phyloP scores from a whole-genome alignment of 1,140 invertebrate species.

The Pentalonia nigronervosa region DNA sequence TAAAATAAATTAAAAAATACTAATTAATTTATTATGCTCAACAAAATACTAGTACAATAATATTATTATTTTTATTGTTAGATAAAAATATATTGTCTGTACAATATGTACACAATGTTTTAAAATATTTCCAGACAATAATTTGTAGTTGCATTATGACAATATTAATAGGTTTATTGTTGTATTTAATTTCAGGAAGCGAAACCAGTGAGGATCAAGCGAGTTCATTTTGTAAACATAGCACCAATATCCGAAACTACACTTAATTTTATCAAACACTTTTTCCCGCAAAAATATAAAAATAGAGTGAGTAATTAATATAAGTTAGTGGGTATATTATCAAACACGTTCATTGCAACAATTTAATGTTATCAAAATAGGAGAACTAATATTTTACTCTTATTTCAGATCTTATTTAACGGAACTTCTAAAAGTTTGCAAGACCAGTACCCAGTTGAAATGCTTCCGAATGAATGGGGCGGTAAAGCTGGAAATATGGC shows the following conservation, averaged over 20 bases:
- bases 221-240: conserved; percentile 39
- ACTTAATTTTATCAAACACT: conserved; percentile 48
- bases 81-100: background rate
- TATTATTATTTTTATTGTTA: background rate
- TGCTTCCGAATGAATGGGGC: conserved; percentile 55
- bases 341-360: background rate
- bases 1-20: background rate
- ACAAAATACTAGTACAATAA: background rate
- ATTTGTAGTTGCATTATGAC: background rate
- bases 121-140: background rate
- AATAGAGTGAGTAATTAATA: conserved; percentile 20
- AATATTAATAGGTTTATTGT: background rate
- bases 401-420: conserved; percentile 50
- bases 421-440: conserved; percentile 3
- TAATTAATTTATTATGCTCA: background rate
- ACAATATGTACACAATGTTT: background rate
- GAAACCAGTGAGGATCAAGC: conserved; percentile 47
- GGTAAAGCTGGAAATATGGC: conserved; percentile 52
- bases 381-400: background rate
- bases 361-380: background rate
- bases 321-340: background rate
- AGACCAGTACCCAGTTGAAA: conserved; percentile 38
- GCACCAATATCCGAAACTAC: conserved; percentile 38
- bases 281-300: conserved; percentile 43
- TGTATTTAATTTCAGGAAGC: conserved; percentile 23